These are phyloP conservation scores for Tichodroma muraria DNA, from an alignment of 2,113 vertebrate species.

Conservation along the genomic window DNA sequence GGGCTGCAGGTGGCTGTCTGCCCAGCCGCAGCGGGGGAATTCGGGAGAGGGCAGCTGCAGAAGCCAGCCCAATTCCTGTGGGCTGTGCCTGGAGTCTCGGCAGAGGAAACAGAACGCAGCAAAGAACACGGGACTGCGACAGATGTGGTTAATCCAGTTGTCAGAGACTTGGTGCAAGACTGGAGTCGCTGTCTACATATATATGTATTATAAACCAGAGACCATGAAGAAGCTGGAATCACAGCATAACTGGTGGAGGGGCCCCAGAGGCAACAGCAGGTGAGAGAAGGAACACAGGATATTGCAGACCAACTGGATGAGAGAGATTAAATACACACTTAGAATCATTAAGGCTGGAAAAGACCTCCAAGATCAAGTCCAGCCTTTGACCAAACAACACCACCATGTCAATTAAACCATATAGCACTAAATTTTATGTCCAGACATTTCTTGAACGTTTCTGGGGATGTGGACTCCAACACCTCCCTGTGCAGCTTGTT, in stretches of 20 bases:
- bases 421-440: background rate
- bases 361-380: background rate
- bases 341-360: background rate
- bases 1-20: background rate
- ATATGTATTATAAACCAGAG: background rate
- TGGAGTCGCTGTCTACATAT: background rate
- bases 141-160: background rate
- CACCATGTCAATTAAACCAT: background rate
- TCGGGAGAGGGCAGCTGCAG: too few relatives aligned
- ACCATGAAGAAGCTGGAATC: background rate
- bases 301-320: background rate
- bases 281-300: background rate
- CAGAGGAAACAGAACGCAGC: background rate
- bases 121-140: rapidly evolving
- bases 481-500: background rate
- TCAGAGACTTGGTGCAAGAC: background rate
- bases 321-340: background rate
- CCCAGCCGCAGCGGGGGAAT: background rate
- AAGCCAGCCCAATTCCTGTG: background rate
- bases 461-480: background rate
- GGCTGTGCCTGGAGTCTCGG: background rate
- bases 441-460: background rate
- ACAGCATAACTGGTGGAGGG: background rate
- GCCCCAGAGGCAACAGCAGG: background rate
- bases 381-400: background rate